Evolutionary conservation across 1,140 invertebrate genomes (phyloP), one percentile per base, ranked within the genome.

Genomic region (Acromyrmex echinatior): DNA sequence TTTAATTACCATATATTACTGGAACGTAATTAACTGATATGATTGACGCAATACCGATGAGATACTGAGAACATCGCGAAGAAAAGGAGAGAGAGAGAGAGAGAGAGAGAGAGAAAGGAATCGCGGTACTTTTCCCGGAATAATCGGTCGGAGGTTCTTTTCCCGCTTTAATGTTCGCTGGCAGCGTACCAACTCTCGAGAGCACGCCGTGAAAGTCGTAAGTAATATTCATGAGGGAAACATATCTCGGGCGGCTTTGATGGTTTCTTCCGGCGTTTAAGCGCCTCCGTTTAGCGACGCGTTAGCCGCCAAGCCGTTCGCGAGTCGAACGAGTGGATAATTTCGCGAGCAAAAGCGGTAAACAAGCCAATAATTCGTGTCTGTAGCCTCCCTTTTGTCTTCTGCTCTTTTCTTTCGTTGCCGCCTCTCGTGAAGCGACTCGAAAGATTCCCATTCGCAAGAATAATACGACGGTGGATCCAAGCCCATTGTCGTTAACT

Each of bases 291-390:
- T 82, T 63, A 63, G 73, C 65, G 45, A 28, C 65, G 49, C 74
- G 28, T 88, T 62, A 68, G 68, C 63, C 60, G 25, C 66, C 76
- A 53, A 77, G 45, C 80, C 62, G 53, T 86, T 89, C 56, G 51
- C 70, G 51, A 80, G 39, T n/a, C 62, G 71, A 81, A 86, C 73
- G 84, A 87, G 77, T 78, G 85, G 84, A 89, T 89, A 89, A 90
- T 90, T 88, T 89, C 79, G 78, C 87, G n/a, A 84, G 56, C 77
- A 79, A 87, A 76, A 39, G 89, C 71, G 74, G 84, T 87, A 90
- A 90, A 88, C 89, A 89, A 78, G 60, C 79, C 85, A 79, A 90
- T 90, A 90, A 90, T 79, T 90, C 66, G 78, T 49, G 45, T 25
- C 25, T 25, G 62, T 87, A 51, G 51, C 39, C 58, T 53, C 18